Evolutionary conservation across 2,113 vertebrate genomes (phyloP).

Genomic region (Chaetodon auriga): DNA sequence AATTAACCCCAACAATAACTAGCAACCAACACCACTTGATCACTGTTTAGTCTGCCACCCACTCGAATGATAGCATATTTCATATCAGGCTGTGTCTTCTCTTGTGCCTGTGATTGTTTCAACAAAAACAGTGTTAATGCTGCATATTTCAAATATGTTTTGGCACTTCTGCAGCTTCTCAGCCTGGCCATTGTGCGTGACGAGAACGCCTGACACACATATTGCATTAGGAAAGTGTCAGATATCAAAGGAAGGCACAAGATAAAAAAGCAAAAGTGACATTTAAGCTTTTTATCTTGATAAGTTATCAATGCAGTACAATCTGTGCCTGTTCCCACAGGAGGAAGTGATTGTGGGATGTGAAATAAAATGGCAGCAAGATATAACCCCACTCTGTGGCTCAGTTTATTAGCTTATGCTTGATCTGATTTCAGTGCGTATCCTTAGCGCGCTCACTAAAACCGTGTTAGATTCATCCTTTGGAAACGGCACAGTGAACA

Average conservation of each 20-base stretch:
- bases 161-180: not conserved
- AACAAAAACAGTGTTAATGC: not conserved
- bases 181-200: not conserved
- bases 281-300: constrained; percentile 78
- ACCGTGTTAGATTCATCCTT: not conserved
- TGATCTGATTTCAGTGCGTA: constrained; percentile 37
- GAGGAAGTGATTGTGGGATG: constrained; percentile 58
- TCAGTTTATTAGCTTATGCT: constrained; percentile 55
- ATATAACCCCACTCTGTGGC: constrained; percentile 56
- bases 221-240: constrained; percentile 50
- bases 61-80: constrained; percentile 10
- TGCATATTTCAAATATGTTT: not conserved
- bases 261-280: constrained; percentile 68
- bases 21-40: constrained; percentile 80
- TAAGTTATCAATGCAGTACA: constrained; percentile 70
- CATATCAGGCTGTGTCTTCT: constrained; percentile 2
- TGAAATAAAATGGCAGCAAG: constrained; percentile 54
- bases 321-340: constrained; percentile 72
- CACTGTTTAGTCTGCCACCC: constrained; percentile 51
- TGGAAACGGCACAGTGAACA: constrained; percentile 13
- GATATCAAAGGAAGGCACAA: constrained; percentile 64
- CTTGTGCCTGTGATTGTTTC: constrained; percentile 7
- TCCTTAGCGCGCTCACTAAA: constrained; percentile 8
- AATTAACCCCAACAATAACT: constrained; percentile 85
- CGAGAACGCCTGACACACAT: constrained; percentile 34